phyloP scores from a whole-genome alignment of 2,113 vertebrate genomes.

The Eonycteris spelaea region DNA sequence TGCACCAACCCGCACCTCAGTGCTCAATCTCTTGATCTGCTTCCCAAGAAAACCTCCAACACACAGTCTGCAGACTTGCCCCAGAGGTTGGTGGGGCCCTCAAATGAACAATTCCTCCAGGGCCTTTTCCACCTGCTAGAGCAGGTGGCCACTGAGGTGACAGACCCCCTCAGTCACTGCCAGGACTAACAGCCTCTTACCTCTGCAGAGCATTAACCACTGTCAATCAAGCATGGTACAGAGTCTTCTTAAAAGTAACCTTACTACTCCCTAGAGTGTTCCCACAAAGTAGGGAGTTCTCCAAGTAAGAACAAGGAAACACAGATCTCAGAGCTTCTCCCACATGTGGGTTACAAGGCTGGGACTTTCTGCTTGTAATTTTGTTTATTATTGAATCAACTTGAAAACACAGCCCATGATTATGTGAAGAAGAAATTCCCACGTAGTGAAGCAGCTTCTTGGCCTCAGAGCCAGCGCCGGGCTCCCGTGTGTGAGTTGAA shows the following conservation, averaged over 20 bases:
- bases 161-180: neutral
- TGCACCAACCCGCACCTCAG: neutral
- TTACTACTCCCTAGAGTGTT: neutral
- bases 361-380: constrained; percentile 12
- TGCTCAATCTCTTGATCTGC: neutral
- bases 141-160: neutral
- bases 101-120: neutral
- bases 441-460: neutral
- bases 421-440: neutral
- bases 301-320: neutral
- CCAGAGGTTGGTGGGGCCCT: neutral
- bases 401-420: neutral
- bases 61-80: neutral
- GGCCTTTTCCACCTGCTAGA: neutral
- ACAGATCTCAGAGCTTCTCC: constrained; percentile 13
- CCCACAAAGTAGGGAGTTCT: neutral
- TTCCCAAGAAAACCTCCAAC: neutral
- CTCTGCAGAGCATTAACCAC: neutral
- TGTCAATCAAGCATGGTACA: neutral
- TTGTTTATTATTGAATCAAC: constrained; percentile 63
- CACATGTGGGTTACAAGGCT: neutral
- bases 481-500: constrained; percentile 1
- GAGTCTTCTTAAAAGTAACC: neutral
- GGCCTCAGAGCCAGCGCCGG: constrained; percentile 52
- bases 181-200: neutral